These are phyloP conservation scores for Parnassius mnemosyne DNA, from an alignment of 2,888 invertebrate species.

Conservation along the genomic window DNA sequence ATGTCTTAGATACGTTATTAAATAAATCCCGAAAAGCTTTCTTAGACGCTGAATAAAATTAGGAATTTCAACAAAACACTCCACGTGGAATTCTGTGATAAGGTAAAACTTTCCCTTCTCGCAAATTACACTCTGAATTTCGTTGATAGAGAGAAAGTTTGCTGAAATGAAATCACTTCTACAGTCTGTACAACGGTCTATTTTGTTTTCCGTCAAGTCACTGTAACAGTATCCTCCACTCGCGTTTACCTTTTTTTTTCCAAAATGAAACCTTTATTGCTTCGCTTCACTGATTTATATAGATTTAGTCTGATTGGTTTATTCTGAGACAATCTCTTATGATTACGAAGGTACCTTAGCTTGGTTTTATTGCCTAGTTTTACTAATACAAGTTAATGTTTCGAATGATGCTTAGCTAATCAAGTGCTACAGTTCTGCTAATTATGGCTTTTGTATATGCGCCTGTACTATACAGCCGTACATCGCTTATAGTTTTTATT, in stretches of 20 bases:
- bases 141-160: conserved; percentile 75
- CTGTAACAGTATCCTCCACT: conserved; percentile 43
- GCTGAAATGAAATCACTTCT: conserved; percentile 72
- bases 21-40: conserved; percentile 37
- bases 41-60: conserved; percentile 58
- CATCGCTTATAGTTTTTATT: background rate
- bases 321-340: conserved; percentile 18
- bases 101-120: conserved; percentile 72
- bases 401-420: conserved; percentile 7
- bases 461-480: background rate
- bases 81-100: conserved; percentile 77
- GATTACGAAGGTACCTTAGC: conserved; percentile 9
- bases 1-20: conserved; percentile 14
- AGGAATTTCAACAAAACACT: conserved; percentile 70
- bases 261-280: conserved; percentile 21
- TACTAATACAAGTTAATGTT: conserved; percentile 14
- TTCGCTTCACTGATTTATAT: conserved; percentile 15
- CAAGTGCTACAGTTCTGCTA: conserved; percentile 3
- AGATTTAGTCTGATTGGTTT: conserved; percentile 12
- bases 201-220: conserved; percentile 58
- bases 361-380: conserved; percentile 17
- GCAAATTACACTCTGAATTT: conserved; percentile 75
- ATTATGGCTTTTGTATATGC: conserved; percentile 1
- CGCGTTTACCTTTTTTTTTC: conserved; percentile 17
- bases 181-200: conserved; percentile 59